Evolutionary conservation across 2,113 vertebrate genomes (phyloP).

Genomic region (Tamias sibiricus): DNA sequence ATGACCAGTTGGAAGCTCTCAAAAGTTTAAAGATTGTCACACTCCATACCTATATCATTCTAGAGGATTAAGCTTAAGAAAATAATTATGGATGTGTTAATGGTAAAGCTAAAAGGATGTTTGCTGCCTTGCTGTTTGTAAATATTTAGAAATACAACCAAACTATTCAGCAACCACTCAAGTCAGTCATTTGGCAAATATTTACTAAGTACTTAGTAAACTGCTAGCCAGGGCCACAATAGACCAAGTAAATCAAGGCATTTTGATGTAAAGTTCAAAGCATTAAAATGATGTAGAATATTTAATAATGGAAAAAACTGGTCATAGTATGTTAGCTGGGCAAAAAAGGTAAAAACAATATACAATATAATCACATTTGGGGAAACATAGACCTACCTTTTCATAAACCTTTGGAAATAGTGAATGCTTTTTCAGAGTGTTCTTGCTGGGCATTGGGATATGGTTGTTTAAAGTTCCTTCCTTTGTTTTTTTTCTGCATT

Average conservation of each 20-base stretch:
- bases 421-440: background rate
- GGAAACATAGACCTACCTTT: background rate
- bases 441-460: background rate
- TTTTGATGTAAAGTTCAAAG: background rate
- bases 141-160: conserved; percentile 75
- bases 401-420: background rate
- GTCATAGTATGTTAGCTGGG: background rate
- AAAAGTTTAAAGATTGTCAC: background rate
- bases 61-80: conserved; percentile 40
- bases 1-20: background rate
- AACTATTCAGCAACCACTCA: conserved; percentile 54
- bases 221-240: conserved; percentile 19
- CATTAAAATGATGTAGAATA: background rate
- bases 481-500: background rate
- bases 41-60: background rate
- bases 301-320: background rate
- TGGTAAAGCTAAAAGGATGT: conserved; percentile 67
- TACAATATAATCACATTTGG: background rate
- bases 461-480: background rate
- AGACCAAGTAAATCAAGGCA: conserved; percentile 25
- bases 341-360: background rate
- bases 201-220: conserved; percentile 70
- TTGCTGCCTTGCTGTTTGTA: conserved; percentile 63
- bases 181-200: conserved; percentile 76
- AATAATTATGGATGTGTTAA: conserved; percentile 59